Conservation (phyloP, 2,113 vertebrate genomes). For the Alethe castanea region DNA sequence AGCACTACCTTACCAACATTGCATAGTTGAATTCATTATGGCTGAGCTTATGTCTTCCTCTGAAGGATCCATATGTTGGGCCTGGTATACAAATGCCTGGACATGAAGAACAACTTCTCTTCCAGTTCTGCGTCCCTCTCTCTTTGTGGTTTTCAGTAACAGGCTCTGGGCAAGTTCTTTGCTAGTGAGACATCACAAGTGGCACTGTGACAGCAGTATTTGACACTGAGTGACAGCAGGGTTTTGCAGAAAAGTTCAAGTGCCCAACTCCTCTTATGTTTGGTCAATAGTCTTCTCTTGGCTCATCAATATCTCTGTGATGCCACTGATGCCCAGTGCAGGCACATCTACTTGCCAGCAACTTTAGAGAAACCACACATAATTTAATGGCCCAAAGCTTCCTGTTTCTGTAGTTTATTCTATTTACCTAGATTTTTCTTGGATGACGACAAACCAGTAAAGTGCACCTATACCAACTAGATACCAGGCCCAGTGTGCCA, state of each 20-base stretch:
- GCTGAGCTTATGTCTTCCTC: neutral
- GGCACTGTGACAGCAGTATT: neutral
- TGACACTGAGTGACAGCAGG: neutral
- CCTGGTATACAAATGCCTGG: neutral
- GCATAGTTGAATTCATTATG: neutral
- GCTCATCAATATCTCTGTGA: neutral
- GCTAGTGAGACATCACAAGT: neutral
- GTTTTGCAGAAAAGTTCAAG: neutral
- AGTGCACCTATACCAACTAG: neutral
- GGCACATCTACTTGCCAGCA: neutral
- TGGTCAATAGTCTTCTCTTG: neutral
- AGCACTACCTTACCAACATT: neutral
- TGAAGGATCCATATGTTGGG: neutral
- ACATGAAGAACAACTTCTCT: neutral
- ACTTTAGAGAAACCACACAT: neutral
- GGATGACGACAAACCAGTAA: neutral
- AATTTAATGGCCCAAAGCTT: neutral
- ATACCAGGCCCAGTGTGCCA: neutral
- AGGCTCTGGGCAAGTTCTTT: slow-evolving; percentile 8
- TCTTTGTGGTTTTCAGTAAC: slow-evolving; percentile 27
- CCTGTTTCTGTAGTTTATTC: neutral
- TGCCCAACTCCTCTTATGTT: accelerated
- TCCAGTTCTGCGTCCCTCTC: neutral
- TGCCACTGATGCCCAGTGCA: neutral
- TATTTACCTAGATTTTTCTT: neutral